phyloP scores from a whole-genome alignment of 1,140 invertebrate genomes.

The Trichogramma pretiosum region DNA sequence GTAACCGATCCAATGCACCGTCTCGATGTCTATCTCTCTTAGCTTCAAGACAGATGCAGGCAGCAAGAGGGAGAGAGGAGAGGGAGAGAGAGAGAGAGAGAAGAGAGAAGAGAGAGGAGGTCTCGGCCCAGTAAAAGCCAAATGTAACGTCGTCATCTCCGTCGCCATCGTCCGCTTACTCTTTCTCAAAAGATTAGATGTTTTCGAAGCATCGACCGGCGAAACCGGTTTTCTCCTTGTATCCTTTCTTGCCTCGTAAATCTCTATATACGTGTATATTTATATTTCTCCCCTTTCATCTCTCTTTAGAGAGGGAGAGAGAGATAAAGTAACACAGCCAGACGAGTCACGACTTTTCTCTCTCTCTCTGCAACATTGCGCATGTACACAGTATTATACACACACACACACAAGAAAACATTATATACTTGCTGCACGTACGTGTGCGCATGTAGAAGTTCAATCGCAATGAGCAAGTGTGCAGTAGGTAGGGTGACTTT shows the following conservation, averaged over 20 bases:
- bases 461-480: too few species aligned
- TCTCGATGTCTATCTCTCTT: slow-evolving; percentile 1
- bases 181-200: slow-evolving; percentile 26
- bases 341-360: too few species aligned
- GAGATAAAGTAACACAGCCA: too few species aligned
- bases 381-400: too few species aligned
- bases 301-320: too few species aligned
- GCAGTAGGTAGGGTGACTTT: slow-evolving; percentile 27
- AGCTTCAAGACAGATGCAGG: too few species aligned
- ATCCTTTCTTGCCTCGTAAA: slow-evolving; percentile 2
- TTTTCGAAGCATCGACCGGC: slow-evolving; percentile 21
- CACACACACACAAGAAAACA: slow-evolving; percentile 12
- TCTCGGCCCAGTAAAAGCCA: slow-evolving; percentile 9
- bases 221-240: slow-evolving; percentile 25
- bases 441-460: too few species aligned
- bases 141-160: slow-evolving; percentile 4
- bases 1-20: not conserved
- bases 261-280: too few species aligned
- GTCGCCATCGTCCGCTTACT: not conserved
- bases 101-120: not conserved
- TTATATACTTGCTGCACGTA: too few species aligned
- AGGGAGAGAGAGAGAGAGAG: not conserved
- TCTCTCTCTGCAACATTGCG: not conserved
- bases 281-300: too few species aligned
- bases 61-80: not conserved